phyloP scores from a whole-genome alignment of 1,140 invertebrate species.

The Prorops nasuta region DNA sequence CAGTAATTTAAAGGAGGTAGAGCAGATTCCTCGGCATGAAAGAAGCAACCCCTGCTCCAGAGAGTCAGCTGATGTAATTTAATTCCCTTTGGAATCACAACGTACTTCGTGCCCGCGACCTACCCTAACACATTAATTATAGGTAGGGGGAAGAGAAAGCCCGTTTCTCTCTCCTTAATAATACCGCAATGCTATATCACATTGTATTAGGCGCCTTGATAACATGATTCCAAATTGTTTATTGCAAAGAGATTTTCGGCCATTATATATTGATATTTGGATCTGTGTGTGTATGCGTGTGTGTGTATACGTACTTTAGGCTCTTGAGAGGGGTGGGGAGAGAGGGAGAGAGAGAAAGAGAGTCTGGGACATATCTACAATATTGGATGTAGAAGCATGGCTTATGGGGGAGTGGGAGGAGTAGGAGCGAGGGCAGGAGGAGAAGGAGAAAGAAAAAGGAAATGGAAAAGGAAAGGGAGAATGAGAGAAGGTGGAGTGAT shows the following conservation, averaged over 20 bases:
- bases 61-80: conserved; percentile 48
- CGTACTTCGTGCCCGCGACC: conserved; percentile 32
- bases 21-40: too few species aligned
- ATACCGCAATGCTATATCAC: too few species aligned
- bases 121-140: conserved; percentile 57
- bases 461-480: neutral
- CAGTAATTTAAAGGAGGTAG: too few species aligned
- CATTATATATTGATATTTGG: too few species aligned
- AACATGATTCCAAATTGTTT: too few species aligned
- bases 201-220: too few species aligned
- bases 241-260: too few species aligned
- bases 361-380: conserved; percentile 45
- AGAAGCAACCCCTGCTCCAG: too few species aligned
- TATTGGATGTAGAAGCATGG: conserved; percentile 45
- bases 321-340: conserved; percentile 35
- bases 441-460: conserved; percentile 8
- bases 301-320: conserved; percentile 14
- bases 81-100: conserved; percentile 39
- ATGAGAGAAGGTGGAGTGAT: conserved; percentile 4
- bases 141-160: conserved; percentile 41
- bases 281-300: too few species aligned
- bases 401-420: conserved; percentile 24
- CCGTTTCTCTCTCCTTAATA: conserved; percentile 19
- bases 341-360: too few species aligned
- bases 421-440: conserved; percentile 13